phyloP scores from a whole-genome alignment of 1,140 invertebrate species.

The Pinna nobilis region DNA sequence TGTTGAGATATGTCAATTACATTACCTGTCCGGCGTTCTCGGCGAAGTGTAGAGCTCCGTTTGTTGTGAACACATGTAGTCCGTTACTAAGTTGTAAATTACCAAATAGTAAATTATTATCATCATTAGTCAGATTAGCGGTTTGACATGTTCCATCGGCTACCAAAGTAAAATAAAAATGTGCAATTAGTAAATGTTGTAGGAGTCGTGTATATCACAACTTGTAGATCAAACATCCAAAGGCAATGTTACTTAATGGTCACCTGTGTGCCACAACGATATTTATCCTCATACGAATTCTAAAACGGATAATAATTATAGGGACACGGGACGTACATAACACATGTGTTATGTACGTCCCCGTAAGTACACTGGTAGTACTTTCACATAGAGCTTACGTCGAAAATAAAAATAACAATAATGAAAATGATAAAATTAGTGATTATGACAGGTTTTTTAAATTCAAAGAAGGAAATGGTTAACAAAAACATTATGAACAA shows the following conservation, averaged over 20 bases:
- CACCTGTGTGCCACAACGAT: not conserved
- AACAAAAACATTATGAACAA: too few relatives aligned
- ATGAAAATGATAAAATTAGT: too few relatives aligned
- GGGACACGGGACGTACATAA: too few relatives aligned
- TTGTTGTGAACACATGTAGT: conserved; percentile 37
- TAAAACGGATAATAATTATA: not conserved
- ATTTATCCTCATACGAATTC: not conserved
- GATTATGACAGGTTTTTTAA: too few relatives aligned
- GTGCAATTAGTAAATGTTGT: not conserved
- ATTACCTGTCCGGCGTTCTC: not conserved
- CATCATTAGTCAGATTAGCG: conserved; percentile 28
- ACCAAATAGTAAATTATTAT: conserved; percentile 41
- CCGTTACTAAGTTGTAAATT: not conserved
- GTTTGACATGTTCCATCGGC: conserved; percentile 17
- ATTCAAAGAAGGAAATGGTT: too few relatives aligned
- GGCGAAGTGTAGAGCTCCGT: conserved; percentile 38
- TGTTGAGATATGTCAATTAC: too few relatives aligned
- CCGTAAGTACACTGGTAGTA: too few relatives aligned
- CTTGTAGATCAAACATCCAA: not conserved
- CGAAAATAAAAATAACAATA: too few relatives aligned
- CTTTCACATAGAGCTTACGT: too few relatives aligned
- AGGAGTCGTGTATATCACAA: not conserved
- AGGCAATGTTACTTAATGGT: not conserved
- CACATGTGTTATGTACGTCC: too few relatives aligned
- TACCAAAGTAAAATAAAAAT: conserved; percentile 13